Conservation (phyloP, 2,113 vertebrate genomes). For the Leucopternis melanops region DNA sequence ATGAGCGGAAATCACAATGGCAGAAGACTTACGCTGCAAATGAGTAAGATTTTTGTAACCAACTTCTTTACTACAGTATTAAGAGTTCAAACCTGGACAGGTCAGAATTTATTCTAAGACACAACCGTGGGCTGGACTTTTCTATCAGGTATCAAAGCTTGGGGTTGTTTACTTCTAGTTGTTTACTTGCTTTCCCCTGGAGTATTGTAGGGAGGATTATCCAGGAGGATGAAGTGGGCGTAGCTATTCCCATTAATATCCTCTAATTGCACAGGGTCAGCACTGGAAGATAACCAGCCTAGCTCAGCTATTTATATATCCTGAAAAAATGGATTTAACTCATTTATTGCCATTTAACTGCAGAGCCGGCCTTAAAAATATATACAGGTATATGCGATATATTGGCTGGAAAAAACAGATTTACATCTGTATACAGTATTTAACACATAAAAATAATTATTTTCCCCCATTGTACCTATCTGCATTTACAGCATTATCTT, state of each 20-base stretch:
- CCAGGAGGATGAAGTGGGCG: neutral
- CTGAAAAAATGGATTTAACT: neutral
- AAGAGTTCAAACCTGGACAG: neutral
- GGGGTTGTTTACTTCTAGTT: neutral
- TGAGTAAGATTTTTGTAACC: neutral
- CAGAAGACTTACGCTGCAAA: neutral
- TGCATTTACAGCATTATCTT: neutral
- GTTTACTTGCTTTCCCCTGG: neutral
- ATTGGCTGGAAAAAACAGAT: neutral
- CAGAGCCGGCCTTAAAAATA: neutral
- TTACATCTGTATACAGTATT: neutral
- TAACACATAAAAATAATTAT: neutral
- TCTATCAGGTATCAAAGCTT: neutral
- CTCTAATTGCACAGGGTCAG: neutral
- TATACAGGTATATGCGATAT: neutral
- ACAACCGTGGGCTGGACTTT: neutral
- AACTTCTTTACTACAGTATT: neutral
- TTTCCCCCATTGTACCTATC: neutral
- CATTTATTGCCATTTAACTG: neutral
- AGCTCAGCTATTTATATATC: neutral
- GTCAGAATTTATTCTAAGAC: neutral
- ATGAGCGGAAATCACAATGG: neutral
- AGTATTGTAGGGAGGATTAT: neutral
- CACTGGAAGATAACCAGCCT: neutral
- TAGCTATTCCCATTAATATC: neutral